Conservation (phyloP, 1,140 invertebrate genomes). For the Drosophila cardini region DNA sequence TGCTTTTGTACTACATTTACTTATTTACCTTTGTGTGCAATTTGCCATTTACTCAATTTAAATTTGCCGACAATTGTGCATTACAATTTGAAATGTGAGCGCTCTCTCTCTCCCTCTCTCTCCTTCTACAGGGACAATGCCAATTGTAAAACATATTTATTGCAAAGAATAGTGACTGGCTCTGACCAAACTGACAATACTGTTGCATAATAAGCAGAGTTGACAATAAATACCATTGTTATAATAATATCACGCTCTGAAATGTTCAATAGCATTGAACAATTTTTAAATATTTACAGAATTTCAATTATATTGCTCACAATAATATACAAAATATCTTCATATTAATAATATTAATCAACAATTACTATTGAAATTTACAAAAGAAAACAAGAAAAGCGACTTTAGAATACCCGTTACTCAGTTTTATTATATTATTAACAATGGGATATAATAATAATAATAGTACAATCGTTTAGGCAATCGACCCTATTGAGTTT, state of each 20-base stretch:
- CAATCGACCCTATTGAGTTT: too few species aligned
- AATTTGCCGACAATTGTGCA: slow-evolving; percentile 61
- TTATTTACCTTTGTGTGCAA: slow-evolving; percentile 60
- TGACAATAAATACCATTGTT: slow-evolving; percentile 15
- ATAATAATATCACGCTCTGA: slow-evolving; percentile 8
- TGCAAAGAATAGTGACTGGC: slow-evolving; percentile 16
- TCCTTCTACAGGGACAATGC: slow-evolving; percentile 24
- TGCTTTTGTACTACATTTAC: slow-evolving; percentile 24
- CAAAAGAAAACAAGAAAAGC: too few species aligned
- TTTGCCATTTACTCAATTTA: slow-evolving; percentile 82
- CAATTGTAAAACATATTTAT: slow-evolving; percentile 20
- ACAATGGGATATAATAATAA: too few species aligned
- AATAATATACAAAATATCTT: slow-evolving; percentile 3
- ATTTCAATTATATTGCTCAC: not conserved
- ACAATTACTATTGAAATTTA: not conserved
- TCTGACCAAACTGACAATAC: slow-evolving; percentile 29
- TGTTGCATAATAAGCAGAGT: slow-evolving; percentile 41
- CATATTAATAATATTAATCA: slow-evolving; percentile 4
- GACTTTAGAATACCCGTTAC: too few species aligned
- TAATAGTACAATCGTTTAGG: too few species aligned
- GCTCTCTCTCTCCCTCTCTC: too few species aligned
- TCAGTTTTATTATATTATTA: too few species aligned
- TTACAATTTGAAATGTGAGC: slow-evolving; percentile 35
- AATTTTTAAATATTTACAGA: slow-evolving; percentile 9
- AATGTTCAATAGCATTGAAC: not conserved